Conservation (phyloP, 2,888 invertebrate genomes). For the Hemicrepidius hirtus region DNA sequence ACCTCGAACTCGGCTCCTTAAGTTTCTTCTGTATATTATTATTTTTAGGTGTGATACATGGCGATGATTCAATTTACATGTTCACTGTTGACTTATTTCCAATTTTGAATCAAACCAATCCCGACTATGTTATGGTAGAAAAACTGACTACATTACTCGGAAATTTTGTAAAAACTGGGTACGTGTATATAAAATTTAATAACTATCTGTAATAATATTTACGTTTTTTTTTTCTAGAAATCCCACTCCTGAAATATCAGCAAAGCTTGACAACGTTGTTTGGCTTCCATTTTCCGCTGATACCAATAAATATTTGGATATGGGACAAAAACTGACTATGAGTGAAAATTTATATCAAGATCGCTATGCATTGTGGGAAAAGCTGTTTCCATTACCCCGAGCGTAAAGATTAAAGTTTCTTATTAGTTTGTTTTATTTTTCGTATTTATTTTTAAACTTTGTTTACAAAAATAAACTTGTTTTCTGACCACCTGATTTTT, state of each 20-base stretch:
- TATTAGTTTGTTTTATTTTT: too few species aligned
- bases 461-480: too few species aligned
- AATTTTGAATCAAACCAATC: slow-evolving; percentile 64
- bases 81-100: slow-evolving; percentile 66
- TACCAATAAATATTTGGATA: slow-evolving; percentile 68
- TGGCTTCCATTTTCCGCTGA: slow-evolving; percentile 68
- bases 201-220: neutral
- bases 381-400: slow-evolving; percentile 65
- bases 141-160: slow-evolving; percentile 70
- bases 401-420: too few species aligned
- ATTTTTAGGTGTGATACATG: slow-evolving; percentile 68
- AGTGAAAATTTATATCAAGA: slow-evolving; percentile 67
- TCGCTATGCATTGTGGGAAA: slow-evolving; percentile 70
- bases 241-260: slow-evolving; percentile 69
- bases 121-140: slow-evolving; percentile 68
- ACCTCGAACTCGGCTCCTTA: too few species aligned
- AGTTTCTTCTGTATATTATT: too few species aligned
- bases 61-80: slow-evolving; percentile 73
- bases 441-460: too few species aligned
- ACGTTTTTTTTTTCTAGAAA: slow-evolving; percentile 67
- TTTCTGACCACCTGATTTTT: too few species aligned
- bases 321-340: slow-evolving; percentile 68
- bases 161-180: slow-evolving; percentile 71
- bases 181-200: slow-evolving; percentile 31
- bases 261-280: slow-evolving; percentile 64